Evolutionary conservation across 2,888 invertebrate species (phyloP).

Genomic region (Sisyra nigra): DNA sequence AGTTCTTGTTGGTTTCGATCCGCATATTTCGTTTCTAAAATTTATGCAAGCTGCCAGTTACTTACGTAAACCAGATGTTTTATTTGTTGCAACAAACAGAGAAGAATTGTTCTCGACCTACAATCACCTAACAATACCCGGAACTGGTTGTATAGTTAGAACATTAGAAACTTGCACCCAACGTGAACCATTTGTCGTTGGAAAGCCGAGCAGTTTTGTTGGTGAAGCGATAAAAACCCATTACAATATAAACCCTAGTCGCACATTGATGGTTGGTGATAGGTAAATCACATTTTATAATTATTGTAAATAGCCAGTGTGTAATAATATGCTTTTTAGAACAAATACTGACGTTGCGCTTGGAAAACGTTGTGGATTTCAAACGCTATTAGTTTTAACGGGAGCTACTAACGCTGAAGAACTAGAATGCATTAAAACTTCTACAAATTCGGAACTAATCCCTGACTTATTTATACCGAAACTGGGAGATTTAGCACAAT

Average conservation of each 20-base stretch:
- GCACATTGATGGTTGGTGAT: conserved; percentile 86
- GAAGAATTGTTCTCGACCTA: conserved; percentile 42
- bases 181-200: conserved; percentile 56
- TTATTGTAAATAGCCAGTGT: neutral
- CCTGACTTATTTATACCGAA: conserved; percentile 59
- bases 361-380: conserved; percentile 75
- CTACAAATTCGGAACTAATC: conserved; percentile 29
- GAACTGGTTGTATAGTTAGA: conserved; percentile 75
- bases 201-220: conserved; percentile 79
- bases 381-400: conserved; percentile 73
- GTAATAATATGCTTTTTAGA: too few species aligned
- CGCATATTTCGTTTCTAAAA: conserved; percentile 81
- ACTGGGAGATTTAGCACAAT: conserved; percentile 51
- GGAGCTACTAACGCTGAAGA: conserved; percentile 59
- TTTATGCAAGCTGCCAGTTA: conserved; percentile 85
- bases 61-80: conserved; percentile 54
- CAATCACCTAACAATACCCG: conserved; percentile 35
- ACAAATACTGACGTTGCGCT: conserved; percentile 87
- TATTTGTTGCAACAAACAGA: conserved; percentile 87
- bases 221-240: conserved; percentile 52
- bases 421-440: conserved; percentile 34
- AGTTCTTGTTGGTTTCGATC: conserved; percentile 90
- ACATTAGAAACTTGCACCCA: conserved; percentile 74
- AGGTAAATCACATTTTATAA: conserved; percentile 33
- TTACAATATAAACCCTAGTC: conserved; percentile 57